Conservation (phyloP, 1,140 invertebrate genomes). For the Brachionus rubens region DNA sequence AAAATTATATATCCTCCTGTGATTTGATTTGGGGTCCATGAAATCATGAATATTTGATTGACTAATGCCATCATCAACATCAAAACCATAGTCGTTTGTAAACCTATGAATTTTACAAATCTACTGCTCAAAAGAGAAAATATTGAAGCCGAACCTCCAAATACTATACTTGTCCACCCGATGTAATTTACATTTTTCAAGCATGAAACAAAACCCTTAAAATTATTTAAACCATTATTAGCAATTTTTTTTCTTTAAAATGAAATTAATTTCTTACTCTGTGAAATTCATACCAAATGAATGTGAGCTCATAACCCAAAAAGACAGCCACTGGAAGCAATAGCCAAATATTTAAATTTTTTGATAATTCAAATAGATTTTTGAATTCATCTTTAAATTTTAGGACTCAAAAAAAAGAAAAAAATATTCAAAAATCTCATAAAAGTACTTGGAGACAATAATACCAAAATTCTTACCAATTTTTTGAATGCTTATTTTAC, state of each 20-base stretch:
- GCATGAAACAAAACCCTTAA: slow-evolving; percentile 12
- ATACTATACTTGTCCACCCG: slow-evolving; percentile 26
- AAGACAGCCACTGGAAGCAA: slow-evolving; percentile 8
- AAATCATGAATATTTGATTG: slow-evolving; percentile 8
- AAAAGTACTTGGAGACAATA: too few species aligned
- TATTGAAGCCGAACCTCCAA: slow-evolving; percentile 3
- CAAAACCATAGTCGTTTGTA: not conserved
- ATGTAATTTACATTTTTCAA: slow-evolving; percentile 21
- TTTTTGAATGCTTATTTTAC: slow-evolving; percentile 26
- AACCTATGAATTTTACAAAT: slow-evolving; percentile 1
- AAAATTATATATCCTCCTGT: slow-evolving; percentile 8
- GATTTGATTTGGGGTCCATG: slow-evolving; percentile 35
- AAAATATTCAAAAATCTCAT: not conserved
- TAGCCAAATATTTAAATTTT: slow-evolving; percentile 18
- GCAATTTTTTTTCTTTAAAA: not conserved
- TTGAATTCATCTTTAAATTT: slow-evolving; percentile 29
- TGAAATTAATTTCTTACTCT: not conserved
- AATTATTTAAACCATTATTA: too few species aligned
- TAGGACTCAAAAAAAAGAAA: not conserved
- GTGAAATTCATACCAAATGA: slow-evolving; percentile 41
- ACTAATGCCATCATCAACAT: slow-evolving; percentile 22
- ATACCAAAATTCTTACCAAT: not conserved
- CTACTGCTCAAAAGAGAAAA: not conserved
- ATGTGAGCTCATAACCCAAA: slow-evolving; percentile 27
- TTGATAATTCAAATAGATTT: not conserved